Evolutionary conservation across 2,113 vertebrate genomes (phyloP).

Genomic region (Plecturocebus donacophilus): DNA sequence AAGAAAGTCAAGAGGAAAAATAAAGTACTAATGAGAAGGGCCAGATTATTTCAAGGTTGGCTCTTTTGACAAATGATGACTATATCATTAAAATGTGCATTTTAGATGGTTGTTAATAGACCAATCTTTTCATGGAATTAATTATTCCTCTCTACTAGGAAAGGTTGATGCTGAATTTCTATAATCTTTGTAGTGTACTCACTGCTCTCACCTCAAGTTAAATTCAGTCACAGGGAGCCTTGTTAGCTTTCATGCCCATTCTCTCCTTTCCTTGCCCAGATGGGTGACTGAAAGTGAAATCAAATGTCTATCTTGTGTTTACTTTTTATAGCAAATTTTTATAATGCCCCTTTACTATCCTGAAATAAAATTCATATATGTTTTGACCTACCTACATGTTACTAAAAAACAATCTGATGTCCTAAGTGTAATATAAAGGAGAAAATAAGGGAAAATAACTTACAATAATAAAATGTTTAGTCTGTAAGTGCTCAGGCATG

Average conservation of each 20-base stretch:
- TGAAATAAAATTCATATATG: background rate
- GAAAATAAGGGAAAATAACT: background rate
- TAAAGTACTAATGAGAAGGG: slow-evolving; percentile 7
- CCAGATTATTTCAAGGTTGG: slow-evolving; percentile 34
- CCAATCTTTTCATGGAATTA: slow-evolving; percentile 20
- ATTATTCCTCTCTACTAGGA: background rate
- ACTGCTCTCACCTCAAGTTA: slow-evolving; percentile 2
- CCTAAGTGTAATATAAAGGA: slow-evolving; percentile 18
- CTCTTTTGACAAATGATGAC: background rate
- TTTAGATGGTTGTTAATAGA: slow-evolving; percentile 9
- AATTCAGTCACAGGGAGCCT: background rate
- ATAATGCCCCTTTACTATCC: background rate
- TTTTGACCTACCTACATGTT: background rate
- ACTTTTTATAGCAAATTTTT: background rate
- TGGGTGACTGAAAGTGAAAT: background rate
- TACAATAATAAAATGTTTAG: background rate
- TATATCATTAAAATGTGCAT: background rate
- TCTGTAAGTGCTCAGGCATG: background rate
- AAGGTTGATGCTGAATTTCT: background rate
- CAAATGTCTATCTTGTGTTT: background rate
- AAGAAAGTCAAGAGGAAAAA: slow-evolving; percentile 26
- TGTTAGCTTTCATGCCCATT: background rate
- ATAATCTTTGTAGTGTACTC: background rate
- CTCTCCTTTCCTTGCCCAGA: background rate
- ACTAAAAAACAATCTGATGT: background rate